Base-by-base conservation (phyloP, 92 coral and sea anemone species). In the Porites divaricata region DNA sequence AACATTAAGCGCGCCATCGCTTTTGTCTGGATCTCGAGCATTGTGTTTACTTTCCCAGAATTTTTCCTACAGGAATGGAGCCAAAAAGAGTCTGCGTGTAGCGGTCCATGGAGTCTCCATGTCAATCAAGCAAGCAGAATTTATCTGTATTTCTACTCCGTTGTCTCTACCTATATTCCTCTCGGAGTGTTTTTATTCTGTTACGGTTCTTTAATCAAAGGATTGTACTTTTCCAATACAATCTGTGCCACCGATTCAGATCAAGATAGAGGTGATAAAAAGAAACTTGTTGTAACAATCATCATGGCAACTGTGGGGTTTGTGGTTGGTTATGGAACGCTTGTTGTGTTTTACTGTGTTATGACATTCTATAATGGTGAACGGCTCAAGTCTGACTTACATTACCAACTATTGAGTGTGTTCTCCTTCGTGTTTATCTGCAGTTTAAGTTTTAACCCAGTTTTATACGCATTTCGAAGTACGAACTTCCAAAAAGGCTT, bases 161-260 rank as follows among this genome's bases (percentile, higher is more conserved):
- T 20, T 11, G 0, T 73, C 9, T 2, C 2, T 24, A 9, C 9
- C 12, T 73, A 51, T 11, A n/a, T 51, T 22, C 77, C 77, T 0
- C 12, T 22, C 7, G 35, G 10, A 21, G 28, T 73, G 2, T 51
- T 73, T 15, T 22, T 73, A 10, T 73, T 8, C 17, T 53, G 77
- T 6, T 73, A 73, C 23, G 77, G 77, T 21, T 73, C 77, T 41
- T 52, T 73, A 11, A 51, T 73, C 28, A 73, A 73, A 73, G 77
- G 77, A 52, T 17, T 73, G 14, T 73, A 73, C 63, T 73, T 73
- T 9, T 3, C 15, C 63, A 73, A 73, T 19, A 20, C 63, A 6
- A 73, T 73, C 8, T 52, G 63, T 23, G 5, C 77, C 16, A 8
- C 70, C 20, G n/a, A 73, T 14, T 20, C 35, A 0, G 35, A 73